Evolutionary conservation across 2,797 vertebrate genomes (phyloP), one percentile per base, ranked within the genome.

Genomic region (Phoebastria nigripes): DNA sequence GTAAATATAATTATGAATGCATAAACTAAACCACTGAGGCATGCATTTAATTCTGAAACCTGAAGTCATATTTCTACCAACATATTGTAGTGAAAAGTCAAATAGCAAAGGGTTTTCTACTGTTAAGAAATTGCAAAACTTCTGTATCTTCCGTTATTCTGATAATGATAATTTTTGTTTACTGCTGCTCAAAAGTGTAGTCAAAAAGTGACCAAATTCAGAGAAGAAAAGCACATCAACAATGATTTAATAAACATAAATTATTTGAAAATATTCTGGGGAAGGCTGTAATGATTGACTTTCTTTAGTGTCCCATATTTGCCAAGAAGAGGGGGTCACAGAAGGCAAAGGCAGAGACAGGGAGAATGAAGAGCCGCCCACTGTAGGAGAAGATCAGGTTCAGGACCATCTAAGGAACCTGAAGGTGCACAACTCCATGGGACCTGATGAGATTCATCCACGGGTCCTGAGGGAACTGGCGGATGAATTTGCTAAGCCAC

Each of bases 1-100:
- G 91, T 94, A 93, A 94, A 90, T 94, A 87, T 47, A 88, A 94
- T 94, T 86, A 56, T 54, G 82, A 96, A 59, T 54, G 72, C 54
- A 65, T 42, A 89, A 94, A 90, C 69, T 3, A 5, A 93, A 67
- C 70, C 52, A 63, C 44, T 54, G 89, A 87, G 78, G 76, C 37
- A 12, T 86, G 77, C 82, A 87, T 88, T 95, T 94, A 79, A 91
- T 94, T 86, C 55, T 91, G 86, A 84, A 93, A 93, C 20, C 12
- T 21, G n/a, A 76, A 82, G 51, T 94, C n/a, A 0, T 66, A 26
- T 87, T 93, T 92, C 73, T 89, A 55, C 46, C 12, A 10, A 55
- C 0, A 2, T 42, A n/a, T 74, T 82, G 14, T 2, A 62, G 66
- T 20, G 59, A 59, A 79, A 84, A 92, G 82, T 58, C 83, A 78